Base-by-base conservation (phyloP, 2,113 vertebrate species). In the Eonycteris spelaea region DNA sequence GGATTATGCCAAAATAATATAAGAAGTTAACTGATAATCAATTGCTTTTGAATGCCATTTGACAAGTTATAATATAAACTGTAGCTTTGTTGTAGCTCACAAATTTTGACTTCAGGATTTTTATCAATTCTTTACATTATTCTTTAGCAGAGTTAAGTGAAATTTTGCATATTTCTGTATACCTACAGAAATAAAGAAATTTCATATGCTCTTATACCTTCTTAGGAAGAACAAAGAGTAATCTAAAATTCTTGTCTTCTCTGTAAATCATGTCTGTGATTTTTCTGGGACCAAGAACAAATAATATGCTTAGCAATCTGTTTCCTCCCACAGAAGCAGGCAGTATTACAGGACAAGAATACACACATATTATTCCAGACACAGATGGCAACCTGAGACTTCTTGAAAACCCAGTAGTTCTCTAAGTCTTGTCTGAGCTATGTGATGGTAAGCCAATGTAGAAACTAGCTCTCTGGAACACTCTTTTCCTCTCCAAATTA, bases 101-200 rank as follows among this genome's bases (percentile, higher is more conserved):
- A 92, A 85, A 48, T 80, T 70, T 92, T 59, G 55, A 86, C 48
- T 57, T 94, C 21, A 63, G 9, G 35, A 94, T 63, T 86, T 95
- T 57, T 28, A 38, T 38, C 95, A 71, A 80, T 77, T 94, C 55
- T 96, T 89, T 35, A 65, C 79, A 95, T 84, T 75, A 87, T 30
- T 75, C 51, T 85, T 75, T 45, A 63, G n/a, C 28, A 59, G 21
- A 74, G 19, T 71, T 95, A 75, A 68, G 24, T 85, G 3, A 92
- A 96, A 95, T 24, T 53, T 48, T 70, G 14, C 18, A 40, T 43
- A 70, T n/a, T n/a, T n/a, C n/a, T 55, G 61, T 82, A 73, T 40
- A 51, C 2, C 35, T 73, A 70, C 15, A 86, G 48, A 90, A 94
- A 96, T 38, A 83, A 3, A 91, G 6, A 80, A 51, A 82, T 83